Evolutionary conservation across 1,140 invertebrate genomes (phyloP), one percentile per base, ranked within the genome.

Genomic region (Myzus persicae): DNA sequence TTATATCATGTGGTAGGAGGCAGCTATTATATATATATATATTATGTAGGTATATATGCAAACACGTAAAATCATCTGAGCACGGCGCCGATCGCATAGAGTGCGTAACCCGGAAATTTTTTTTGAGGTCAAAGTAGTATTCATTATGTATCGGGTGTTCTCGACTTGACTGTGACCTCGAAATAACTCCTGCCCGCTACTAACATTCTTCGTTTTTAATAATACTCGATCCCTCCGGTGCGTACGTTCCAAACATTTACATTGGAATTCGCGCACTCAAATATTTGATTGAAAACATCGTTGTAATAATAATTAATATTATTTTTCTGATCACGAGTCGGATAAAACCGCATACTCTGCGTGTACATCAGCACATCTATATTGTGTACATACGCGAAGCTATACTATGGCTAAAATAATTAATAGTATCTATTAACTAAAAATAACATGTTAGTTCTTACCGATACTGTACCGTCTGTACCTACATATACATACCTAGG

Each of bases 51-150:
- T 84, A 26, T 24, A 11, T 2, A 44, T 31, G 40, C 42, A 44
- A 31, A 85, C 22, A 85, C 38, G 84, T 85, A 51, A 89, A 89
- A 89, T 89, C 88, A 38, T 51, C 87, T 36, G 46, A 89, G n/a
- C 46, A 46, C 42, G 42, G 31, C 42, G 81, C 31, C 22, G 42
- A 42, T 87, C 36, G 87, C 46, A 38, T 89, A 38, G 54, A 93
- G 91, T 85, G 91, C 81, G 81, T 93, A 93, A 93, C 91, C 91
- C 91, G 91, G 81, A 93, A 93, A 38, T 84, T 93, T 93, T 46
- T 90, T 92, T 84, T 85, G 31, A 93, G 91, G 91, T 93, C 91
- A 93, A 85, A 51, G 81, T 20, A 36, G 81, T 85, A 54, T 85
- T 93, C 91, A 54, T 85, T 84, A 54, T 85, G 81, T 31, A 20